These are phyloP conservation scores for Platysteira castanea DNA, from an alignment of 2,113 vertebrate species.

Conservation along the genomic window DNA sequence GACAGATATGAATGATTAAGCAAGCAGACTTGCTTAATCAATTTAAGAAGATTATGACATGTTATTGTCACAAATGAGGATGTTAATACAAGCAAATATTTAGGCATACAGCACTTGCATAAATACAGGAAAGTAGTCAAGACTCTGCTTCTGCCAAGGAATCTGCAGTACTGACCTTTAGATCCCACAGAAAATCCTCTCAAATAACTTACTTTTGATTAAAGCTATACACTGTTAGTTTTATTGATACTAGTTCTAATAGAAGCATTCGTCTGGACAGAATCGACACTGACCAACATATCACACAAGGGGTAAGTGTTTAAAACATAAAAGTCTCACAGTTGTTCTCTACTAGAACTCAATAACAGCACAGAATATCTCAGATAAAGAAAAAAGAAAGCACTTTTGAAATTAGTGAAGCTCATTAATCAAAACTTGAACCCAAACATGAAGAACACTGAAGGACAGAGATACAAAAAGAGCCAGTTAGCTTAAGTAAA, in stretches of 20 bases:
- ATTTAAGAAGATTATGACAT: neutral
- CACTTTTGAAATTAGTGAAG: neutral
- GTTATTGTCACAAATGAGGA: neutral
- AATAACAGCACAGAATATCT: neutral
- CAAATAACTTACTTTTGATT: neutral
- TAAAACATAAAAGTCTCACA: neutral
- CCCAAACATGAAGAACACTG: neutral
- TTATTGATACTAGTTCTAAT: neutral
- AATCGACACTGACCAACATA: neutral
- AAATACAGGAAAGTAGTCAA: neutral
- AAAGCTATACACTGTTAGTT: neutral
- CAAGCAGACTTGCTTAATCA: neutral
- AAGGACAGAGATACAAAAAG: neutral
- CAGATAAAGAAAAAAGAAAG: neutral
- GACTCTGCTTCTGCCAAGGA: neutral
- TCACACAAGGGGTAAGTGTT: neutral
- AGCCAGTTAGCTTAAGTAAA: neutral
- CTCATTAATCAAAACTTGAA: neutral
- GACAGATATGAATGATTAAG: neutral
- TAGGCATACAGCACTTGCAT: neutral
- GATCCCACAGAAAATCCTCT: neutral
- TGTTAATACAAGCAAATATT: neutral
- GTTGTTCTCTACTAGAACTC: neutral
- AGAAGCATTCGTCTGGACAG: neutral
- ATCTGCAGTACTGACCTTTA: neutral